Evolutionary conservation across 1,140 invertebrate species (phyloP), one percentile per base, ranked within the genome.

Genomic region (Mycetomoellerius zeteki): DNA sequence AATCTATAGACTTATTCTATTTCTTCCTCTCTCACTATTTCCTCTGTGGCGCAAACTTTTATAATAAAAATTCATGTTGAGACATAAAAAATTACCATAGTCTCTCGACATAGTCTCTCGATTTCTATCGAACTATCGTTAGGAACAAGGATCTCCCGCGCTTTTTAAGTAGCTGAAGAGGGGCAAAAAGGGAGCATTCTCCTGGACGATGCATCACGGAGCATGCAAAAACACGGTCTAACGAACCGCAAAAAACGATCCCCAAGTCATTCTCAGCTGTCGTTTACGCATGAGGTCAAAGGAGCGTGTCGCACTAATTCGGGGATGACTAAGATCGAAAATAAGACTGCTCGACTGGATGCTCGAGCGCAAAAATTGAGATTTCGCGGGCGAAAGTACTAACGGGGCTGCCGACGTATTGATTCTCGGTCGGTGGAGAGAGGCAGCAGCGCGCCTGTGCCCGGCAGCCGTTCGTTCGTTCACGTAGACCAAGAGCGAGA

Each of bases 371-470:
- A 90, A 90, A 92, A 94, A 93, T 94, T 88, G 91, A 93, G 92
- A 94, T 93, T 94, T 94, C 89, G 92, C 93, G 93, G 92, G 88
- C 90, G 91, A 93, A 94, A 92, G 92, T 92, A 93, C n/a, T n/a
- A n/a, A n/a, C 89, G 92, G 91, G 85, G 91, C 91, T 94, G 92
- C 90, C 85, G 91, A 89, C 87, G 93, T 95, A 95, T 95, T 95
- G 94, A 95, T 95, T 95, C 94, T 94, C 93, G 92, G 90, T 85
- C 67, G 89, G 87, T 65, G 89, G 33, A 24, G 52, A 37, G 58
- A n/a, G 71, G 69, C 33, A 27, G 60, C 85, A 86, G 92, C 92
- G 94, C 94, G 94, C 92, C 91, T 91, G 92, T 92, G 89, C 89
- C 88, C 89, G 60, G 71, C 84, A 86, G 62, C 47, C 72, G 86